phyloP scores from a whole-genome alignment of 2,113 vertebrate species.

The Sebastes schlegelii region DNA sequence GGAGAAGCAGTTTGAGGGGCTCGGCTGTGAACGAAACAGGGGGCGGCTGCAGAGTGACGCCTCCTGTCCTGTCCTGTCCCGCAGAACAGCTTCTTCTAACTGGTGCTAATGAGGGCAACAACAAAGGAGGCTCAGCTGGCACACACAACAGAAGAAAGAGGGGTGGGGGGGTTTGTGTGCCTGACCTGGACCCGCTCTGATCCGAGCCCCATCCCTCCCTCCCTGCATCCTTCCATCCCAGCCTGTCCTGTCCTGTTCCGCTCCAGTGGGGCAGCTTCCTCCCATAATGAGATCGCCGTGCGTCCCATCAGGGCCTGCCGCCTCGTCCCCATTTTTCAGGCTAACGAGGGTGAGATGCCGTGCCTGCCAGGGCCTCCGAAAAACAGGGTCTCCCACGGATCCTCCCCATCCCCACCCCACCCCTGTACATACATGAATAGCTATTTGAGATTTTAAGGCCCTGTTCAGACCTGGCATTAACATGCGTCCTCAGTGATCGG shows the following conservation, averaged over 20 bases:
- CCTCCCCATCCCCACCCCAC: neutral
- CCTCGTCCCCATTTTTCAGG: slow-evolving; percentile 58
- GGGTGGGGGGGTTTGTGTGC: slow-evolving; percentile 48
- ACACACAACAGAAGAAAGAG: slow-evolving; percentile 47
- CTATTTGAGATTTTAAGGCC: no score
- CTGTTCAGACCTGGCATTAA: no score
- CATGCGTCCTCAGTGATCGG: no score
- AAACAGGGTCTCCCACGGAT: slow-evolving; percentile 20
- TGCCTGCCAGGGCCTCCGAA: slow-evolving; percentile 1
- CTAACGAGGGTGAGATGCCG: slow-evolving; percentile 58
- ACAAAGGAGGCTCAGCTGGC: slow-evolving; percentile 65
- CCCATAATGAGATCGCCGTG: slow-evolving; percentile 63
- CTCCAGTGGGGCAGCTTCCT: slow-evolving; percentile 57
- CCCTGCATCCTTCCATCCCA: slow-evolving; percentile 18
- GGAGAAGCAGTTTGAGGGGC: neutral
- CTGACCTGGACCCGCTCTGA: slow-evolving; percentile 51
- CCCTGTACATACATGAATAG: neutral
- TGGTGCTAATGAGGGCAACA: slow-evolving; percentile 77
- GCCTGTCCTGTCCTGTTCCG: slow-evolving; percentile 58
- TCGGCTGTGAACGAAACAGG: slow-evolving; percentile 26
- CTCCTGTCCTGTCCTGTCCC: slow-evolving; percentile 24
- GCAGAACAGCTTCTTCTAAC: slow-evolving; percentile 41
- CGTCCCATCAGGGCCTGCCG: slow-evolving; percentile 29
- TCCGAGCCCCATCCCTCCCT: slow-evolving; percentile 12
- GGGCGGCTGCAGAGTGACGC: slow-evolving; percentile 40